Percentiles rank a stretch among this genome's conserved stretches.
Conservation (phyloP, 2,113 vertebrate species). For the Notiomystis cincta region DNA sequence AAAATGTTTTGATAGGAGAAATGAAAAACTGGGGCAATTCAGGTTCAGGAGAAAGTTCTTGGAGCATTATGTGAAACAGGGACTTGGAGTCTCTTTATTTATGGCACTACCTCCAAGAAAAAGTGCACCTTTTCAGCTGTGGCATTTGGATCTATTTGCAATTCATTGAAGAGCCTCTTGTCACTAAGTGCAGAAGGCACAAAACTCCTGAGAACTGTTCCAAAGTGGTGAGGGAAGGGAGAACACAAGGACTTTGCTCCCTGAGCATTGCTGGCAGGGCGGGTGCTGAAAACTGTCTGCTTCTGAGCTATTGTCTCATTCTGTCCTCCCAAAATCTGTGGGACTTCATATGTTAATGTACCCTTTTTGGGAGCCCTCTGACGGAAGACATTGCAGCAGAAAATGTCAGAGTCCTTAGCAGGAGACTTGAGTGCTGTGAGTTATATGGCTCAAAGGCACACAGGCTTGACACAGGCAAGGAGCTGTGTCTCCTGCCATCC, state of each 20-base stretch:
- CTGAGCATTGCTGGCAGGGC: rapidly evolving
- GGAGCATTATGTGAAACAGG: not conserved
- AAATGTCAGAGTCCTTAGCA: constrained; percentile 13
- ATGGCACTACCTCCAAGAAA: not conserved
- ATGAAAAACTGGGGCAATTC: constrained; percentile 51
- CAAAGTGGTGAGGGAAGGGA: not conserved
- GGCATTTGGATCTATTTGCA: not conserved
- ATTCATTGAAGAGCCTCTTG: not conserved
- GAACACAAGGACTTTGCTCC: not conserved
- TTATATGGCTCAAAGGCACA: not conserved
- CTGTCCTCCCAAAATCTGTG: not conserved
- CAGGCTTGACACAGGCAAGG: not conserved
- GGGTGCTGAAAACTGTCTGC: not conserved
- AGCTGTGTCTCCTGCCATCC: not conserved
- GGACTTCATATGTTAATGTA: constrained; percentile 28
- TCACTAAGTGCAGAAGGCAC: not conserved
- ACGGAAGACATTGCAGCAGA: not conserved
- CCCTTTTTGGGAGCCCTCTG: constrained; percentile 7
- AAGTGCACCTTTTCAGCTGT: not conserved
- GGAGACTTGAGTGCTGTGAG: not conserved
- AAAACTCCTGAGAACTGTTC: not conserved
- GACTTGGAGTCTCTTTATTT: not conserved
- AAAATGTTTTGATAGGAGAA: constrained; percentile 47
- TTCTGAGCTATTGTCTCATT: not conserved
- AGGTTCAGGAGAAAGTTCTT: constrained; percentile 26